phyloP scores from a whole-genome alignment of 2,113 vertebrate genomes.

The Megatriorchis doriae region DNA sequence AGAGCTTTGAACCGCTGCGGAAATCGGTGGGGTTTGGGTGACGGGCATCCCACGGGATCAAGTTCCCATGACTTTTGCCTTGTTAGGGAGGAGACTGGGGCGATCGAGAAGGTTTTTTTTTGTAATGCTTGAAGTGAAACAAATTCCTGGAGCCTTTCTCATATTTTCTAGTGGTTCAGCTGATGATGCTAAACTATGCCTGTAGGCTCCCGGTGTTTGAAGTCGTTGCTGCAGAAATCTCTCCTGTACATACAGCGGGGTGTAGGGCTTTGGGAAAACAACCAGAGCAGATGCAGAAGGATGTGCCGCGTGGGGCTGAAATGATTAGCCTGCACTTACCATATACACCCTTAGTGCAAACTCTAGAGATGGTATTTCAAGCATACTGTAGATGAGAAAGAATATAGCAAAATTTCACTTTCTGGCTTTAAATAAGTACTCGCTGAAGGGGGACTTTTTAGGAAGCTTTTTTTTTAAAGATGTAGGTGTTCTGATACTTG shows the following conservation, averaged over 20 bases:
- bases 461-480: background rate
- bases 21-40: background rate
- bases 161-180: background rate
- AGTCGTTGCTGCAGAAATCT: background rate
- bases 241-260: rapidly evolving
- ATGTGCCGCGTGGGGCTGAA: background rate
- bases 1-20: background rate
- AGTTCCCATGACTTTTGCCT: background rate
- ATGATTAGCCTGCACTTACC: rapidly evolving
- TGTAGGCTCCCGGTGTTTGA: background rate
- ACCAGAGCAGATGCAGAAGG: background rate
- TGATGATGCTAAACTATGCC: background rate
- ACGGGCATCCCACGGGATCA: background rate
- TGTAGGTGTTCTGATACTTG: background rate
- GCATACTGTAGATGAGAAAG: background rate
- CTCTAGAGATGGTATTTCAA: background rate
- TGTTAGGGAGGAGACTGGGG: background rate
- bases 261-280: background rate
- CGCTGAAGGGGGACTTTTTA: background rate
- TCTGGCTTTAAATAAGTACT: background rate
- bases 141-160: background rate
- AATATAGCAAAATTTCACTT: background rate
- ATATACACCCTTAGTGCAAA: rapidly evolving
- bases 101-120: background rate
- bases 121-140: background rate